These are phyloP conservation scores for Orbicella faveolata DNA, from an alignment of 64 coral and sea anemone species.

Conservation along the genomic window DNA sequence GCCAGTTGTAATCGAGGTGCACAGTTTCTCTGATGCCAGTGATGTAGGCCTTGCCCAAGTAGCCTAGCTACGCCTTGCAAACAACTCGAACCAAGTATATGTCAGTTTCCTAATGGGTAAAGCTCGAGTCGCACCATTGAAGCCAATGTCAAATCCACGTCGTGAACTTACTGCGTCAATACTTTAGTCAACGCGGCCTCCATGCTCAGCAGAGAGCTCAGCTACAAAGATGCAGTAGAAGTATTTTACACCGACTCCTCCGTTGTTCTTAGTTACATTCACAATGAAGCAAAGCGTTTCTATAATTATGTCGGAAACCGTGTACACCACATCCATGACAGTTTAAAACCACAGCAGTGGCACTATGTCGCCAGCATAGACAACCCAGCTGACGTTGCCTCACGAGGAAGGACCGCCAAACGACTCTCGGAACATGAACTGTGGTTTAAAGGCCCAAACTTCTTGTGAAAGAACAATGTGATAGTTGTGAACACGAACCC, in stretches of 20 bases:
- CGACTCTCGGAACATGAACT: background rate
- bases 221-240: constrained; percentile 1
- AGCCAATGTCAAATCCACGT: constrained; percentile 23
- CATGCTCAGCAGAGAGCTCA: too few species aligned
- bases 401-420: constrained; percentile 6
- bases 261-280: constrained; percentile 30
- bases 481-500: constrained; percentile 2
- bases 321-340: constrained; percentile 35
- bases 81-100: constrained; percentile 11
- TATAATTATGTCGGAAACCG: constrained; percentile 44
- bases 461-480: constrained; percentile 13
- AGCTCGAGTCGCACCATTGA: constrained; percentile 38
- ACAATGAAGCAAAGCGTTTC: constrained; percentile 25
- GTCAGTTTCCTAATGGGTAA: constrained; percentile 45
- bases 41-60: constrained; percentile 43
- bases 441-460: constrained; percentile 18
- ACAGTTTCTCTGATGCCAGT: constrained; percentile 49
- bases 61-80: constrained; percentile 34
- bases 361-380: background rate
- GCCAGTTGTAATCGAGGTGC: constrained; percentile 23
- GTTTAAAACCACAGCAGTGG: constrained; percentile 21
- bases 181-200: background rate
- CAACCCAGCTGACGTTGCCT: constrained; percentile 20
- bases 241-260: constrained; percentile 45
- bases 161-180: constrained; percentile 33